A percentile compares a stretch with the other conserved stretches of the same genome.
Conservation (phyloP, 2,113 vertebrate species). For the Columba livia region DNA sequence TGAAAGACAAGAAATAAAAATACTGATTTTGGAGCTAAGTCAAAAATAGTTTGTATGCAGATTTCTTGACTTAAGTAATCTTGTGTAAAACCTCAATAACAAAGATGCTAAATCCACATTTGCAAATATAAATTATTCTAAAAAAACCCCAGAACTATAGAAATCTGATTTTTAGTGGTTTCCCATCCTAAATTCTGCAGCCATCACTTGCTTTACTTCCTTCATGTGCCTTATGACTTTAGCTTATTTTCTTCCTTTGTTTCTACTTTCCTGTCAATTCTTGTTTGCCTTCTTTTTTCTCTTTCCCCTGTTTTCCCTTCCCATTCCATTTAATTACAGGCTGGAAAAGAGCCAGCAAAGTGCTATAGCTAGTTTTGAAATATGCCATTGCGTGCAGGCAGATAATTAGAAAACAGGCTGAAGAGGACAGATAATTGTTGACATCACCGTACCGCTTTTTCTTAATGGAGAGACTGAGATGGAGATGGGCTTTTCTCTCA, state of each 20-base stretch:
- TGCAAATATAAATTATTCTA: neutral
- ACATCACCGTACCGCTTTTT: neutral
- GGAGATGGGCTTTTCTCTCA: neutral
- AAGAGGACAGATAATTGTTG: neutral
- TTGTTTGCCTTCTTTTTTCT: neutral
- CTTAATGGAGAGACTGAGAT: neutral
- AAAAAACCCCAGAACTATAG: neutral
- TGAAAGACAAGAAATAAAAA: neutral
- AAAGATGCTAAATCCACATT: neutral
- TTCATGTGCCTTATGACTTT: neutral
- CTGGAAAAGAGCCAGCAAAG: neutral
- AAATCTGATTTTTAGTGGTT: neutral
- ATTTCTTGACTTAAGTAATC: neutral
- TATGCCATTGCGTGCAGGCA: neutral
- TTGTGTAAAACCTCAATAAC: neutral
- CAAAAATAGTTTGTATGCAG: neutral
- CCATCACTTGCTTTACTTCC: neutral
- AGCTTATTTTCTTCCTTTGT: neutral
- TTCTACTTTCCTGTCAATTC: neutral
- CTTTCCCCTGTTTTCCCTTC: neutral
- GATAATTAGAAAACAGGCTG: neutral
- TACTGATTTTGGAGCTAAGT: neutral
- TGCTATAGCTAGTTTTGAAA: neutral
- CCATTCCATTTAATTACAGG: neutral
- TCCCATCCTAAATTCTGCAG: neutral